These are phyloP conservation scores for Ectemnius continuus DNA, from an alignment of 2,888 invertebrate species.

Conservation along the genomic window DNA sequence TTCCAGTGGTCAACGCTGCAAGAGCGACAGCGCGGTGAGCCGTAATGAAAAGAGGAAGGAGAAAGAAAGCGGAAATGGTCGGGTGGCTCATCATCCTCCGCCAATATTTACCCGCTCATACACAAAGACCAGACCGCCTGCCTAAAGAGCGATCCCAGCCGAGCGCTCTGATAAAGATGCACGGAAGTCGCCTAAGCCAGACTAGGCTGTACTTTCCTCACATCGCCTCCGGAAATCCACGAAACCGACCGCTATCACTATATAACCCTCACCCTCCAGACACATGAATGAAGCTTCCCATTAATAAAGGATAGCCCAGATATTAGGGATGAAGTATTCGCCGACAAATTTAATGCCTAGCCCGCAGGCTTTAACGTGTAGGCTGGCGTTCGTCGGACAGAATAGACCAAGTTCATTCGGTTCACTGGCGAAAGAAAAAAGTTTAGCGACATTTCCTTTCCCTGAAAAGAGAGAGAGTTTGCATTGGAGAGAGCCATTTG, in stretches of 20 bases:
- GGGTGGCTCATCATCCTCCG: conserved; percentile 73
- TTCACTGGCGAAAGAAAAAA: too few relatives aligned
- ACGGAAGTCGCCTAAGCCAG: conserved; percentile 53
- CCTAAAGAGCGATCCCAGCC: conserved; percentile 52
- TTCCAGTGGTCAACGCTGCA: conserved; percentile 30
- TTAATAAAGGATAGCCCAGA: neutral
- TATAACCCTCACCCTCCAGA: conserved; percentile 6
- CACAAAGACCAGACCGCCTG: conserved; percentile 65
- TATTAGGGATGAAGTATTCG: neutral
- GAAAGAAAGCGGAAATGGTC: conserved; percentile 50
- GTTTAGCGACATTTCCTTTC: too few relatives aligned
- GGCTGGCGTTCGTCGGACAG: too few relatives aligned
- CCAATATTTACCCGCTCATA: conserved; percentile 73
- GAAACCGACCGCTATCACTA: conserved; percentile 25
- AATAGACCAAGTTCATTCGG: too few relatives aligned
- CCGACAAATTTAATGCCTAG: neutral
- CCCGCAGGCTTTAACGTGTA: neutral
- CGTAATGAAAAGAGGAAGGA: conserved; percentile 55
- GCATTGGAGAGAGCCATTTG: too few relatives aligned
- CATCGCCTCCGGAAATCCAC: conserved; percentile 28
- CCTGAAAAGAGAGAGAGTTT: too few relatives aligned
- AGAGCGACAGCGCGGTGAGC: conserved; percentile 16
- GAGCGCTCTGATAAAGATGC: conserved; percentile 62
- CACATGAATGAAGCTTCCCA: neutral
- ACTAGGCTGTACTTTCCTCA: conserved; percentile 32